Evolutionary conservation across 2,888 invertebrate genomes (phyloP), one percentile per base, ranked within the genome.

Genomic region (Nemotelus nigrinus): DNA sequence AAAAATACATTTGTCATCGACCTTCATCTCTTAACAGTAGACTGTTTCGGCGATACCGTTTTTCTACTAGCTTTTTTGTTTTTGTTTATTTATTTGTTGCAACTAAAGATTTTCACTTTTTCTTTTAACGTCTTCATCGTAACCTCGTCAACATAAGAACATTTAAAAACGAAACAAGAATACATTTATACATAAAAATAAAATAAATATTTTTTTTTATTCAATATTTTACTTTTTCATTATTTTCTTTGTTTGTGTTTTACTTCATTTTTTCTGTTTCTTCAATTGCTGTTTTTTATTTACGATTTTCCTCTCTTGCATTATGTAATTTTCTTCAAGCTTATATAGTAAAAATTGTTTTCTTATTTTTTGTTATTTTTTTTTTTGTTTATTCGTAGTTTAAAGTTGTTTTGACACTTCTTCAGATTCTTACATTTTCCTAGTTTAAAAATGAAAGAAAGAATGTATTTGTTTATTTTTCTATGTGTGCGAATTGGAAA

Each of bases 141-240:
- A 25, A 25, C 53, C 6, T 53, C 10, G 53, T 65, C 76, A 76
- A 77, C 74, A 75, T 79, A 76, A 72, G 72, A 79, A 79, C 80
- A 76, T 67, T 63, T 79, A 76, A 79, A 81, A 81, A 81, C 81
- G 81, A 80, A 81, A 81, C 80, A 81, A 78, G 80, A 80, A 82
- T 81, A 81, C 80, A 79, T 81, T 80, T 80, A 81, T 80, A 81
- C 81, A 81, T 81, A 80, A 81, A 81, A 81, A 81, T 81, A 81
- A 82, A 81, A 81, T 82, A 82, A 82, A 82, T 81, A 82, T 81
- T 78, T 79, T 77, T 67, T 79, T 78, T 25, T 25, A 25, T 25
- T 77, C 75, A 76, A 74, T 76, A 77, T 78, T 77, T 78, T 72
- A 72, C 79, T 80, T 79, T 80, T 80, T 80, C 58, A 65, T 64